phyloP scores from a whole-genome alignment of 2,888 invertebrate genomes.

The Nephrotoma flavescens region DNA sequence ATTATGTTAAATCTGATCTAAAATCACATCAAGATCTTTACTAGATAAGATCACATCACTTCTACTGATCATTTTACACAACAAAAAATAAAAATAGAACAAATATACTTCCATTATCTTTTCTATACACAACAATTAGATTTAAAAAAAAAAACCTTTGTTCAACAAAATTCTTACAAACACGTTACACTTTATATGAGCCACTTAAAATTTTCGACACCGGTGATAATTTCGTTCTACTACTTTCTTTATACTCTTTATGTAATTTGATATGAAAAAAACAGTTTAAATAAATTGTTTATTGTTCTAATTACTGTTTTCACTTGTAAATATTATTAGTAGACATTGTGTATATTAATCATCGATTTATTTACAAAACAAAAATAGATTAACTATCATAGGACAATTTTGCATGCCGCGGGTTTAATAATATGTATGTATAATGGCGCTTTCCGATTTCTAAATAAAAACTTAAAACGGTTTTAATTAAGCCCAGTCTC shows the following conservation, averaged over 20 bases:
- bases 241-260: neutral
- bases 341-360: neutral
- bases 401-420: neutral
- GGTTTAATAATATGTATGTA: neutral
- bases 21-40: neutral
- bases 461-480: neutral
- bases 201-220: too few relatives aligned
- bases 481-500: neutral
- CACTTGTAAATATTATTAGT: neutral
- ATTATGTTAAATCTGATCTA: neutral
- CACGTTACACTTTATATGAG: neutral
- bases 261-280: neutral
- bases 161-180: neutral
- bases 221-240: neutral
- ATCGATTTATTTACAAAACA: neutral
- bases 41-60: neutral
- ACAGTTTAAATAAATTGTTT: neutral
- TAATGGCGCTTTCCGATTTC: neutral
- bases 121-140: neutral
- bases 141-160: neutral
- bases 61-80: neutral
- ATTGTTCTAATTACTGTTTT: neutral
- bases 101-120: neutral
- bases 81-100: neutral
- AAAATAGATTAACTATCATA: neutral